Conservation (phyloP, 2,113 vertebrate genomes). For the Leptobrachium ailaonicum region DNA sequence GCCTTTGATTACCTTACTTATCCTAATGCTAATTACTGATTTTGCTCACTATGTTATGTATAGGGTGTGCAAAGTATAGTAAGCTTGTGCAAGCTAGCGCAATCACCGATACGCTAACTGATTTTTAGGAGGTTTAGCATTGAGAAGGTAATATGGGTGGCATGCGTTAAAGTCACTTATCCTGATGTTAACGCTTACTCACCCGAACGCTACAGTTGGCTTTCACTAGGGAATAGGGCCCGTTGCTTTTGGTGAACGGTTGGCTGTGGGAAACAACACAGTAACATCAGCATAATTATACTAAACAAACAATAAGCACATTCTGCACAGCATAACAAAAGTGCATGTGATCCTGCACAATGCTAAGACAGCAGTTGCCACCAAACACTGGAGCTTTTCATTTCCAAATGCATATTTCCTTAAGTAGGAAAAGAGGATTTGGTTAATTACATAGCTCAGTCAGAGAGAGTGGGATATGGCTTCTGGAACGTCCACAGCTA, state of each 20-base stretch:
- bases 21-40: no score
- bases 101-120: no score
- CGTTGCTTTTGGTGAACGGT: neutral
- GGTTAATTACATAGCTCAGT: conserved; percentile 46
- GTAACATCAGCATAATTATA: conserved; percentile 31
- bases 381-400: conserved; percentile 44
- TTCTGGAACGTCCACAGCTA: conserved; percentile 9
- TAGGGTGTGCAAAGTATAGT: no score
- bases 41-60: no score
- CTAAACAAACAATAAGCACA: conserved; percentile 42
- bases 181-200: no score
- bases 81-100: no score
- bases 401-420: conserved; percentile 48
- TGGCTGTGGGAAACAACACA: conserved; percentile 39
- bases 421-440: conserved; percentile 52
- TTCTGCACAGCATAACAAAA: conserved; percentile 36
- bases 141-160: no score
- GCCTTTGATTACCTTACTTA: no score
- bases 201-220: no score
- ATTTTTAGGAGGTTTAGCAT: no score
- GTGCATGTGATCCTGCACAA: conserved; percentile 23
- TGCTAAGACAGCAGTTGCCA: conserved; percentile 10
- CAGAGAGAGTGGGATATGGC: conserved; percentile 33
- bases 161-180: no score
- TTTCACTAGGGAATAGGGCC: no score